Base-by-base conservation (phyloP, 2,888 invertebrate genomes). In the Gastracanthus pulcherrimus region DNA sequence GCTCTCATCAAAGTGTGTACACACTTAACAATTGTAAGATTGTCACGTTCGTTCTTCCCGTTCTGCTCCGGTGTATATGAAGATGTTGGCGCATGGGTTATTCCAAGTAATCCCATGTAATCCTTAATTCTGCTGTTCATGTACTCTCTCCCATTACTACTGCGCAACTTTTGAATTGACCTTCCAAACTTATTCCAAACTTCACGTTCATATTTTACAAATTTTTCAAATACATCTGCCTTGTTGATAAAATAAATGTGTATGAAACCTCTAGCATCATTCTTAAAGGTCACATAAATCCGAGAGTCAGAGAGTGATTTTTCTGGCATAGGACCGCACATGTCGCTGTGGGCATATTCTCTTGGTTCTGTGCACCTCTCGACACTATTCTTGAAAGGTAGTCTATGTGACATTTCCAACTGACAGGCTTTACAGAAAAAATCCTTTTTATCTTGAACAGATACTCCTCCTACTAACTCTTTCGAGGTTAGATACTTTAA, bases 341-440 rank as follows among this genome's bases (percentile, higher is more conserved):
- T 13, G 13, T 41, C 41, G 5, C 2, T 41, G 3, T 86, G 86
- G 1, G 86, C 71, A 9, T 83, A 51, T 23, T 85, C 83, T 7
- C 82, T 84, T 13, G 84, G 83, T 31, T n/a, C 16, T 23, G 7
- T 66, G 5, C 9, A 2, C 11, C 36, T 19, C 3, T 23, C 9
- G 13, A 16, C 48, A 5, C 45, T 31, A 13, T 62, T 48, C 4
- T 55, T 67, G 36, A 79, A 78, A 11, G 76, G 66, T 7, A 71
- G 77, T 75, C 83, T 80, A 78, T 85, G 85, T 41, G 85, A 26
- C 85, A 84, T 7, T n/a, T n/a, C n/a, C n/a, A 85, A 77, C 51
- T 83, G 80, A 81, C 86, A 87, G 11, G 82, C 51, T 74, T 86
- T 84, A 80, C 87, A 87, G 41, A 86, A 82, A 36, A 86, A 78